These are phyloP conservation scores for Lepidocolaptes lacrymiger DNA, from an alignment of 2,797 vertebrate species.

Conservation along the genomic window DNA sequence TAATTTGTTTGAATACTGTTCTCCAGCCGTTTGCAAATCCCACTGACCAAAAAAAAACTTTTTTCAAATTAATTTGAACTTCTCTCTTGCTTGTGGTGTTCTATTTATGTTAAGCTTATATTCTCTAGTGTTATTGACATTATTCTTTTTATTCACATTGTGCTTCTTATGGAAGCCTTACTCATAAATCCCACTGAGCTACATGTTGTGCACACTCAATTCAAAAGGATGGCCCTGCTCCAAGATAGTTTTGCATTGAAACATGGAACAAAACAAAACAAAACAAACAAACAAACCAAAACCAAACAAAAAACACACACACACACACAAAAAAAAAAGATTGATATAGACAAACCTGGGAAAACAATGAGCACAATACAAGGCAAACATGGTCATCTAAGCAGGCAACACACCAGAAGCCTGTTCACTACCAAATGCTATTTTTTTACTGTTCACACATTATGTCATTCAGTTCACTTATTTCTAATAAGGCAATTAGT, in stretches of 20 bases:
- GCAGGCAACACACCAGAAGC: neutral
- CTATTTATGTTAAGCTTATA: neutral
- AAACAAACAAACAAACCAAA: too few species aligned
- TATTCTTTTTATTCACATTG: neutral
- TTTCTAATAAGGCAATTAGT: neutral
- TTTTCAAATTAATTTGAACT: neutral
- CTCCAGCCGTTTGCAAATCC: neutral
- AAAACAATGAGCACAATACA: neutral
- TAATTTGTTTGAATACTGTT: neutral
- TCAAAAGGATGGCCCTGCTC: neutral
- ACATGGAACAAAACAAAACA: neutral
- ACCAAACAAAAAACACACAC: too few species aligned
- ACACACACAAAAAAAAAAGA: neutral
- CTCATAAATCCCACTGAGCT: neutral
- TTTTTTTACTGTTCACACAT: neutral
- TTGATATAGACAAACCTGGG: neutral
- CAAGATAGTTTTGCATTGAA: neutral
- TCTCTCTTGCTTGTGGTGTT: neutral
- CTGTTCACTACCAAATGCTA: neutral
- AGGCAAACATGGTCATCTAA: neutral
- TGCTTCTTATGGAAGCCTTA: neutral
- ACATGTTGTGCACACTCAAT: neutral
- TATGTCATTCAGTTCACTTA: neutral
- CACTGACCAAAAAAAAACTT: neutral
- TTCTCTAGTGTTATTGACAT: neutral